Evolutionary conservation across 2,113 vertebrate species (phyloP).

Genomic region (Megaceryle maxima): DNA sequence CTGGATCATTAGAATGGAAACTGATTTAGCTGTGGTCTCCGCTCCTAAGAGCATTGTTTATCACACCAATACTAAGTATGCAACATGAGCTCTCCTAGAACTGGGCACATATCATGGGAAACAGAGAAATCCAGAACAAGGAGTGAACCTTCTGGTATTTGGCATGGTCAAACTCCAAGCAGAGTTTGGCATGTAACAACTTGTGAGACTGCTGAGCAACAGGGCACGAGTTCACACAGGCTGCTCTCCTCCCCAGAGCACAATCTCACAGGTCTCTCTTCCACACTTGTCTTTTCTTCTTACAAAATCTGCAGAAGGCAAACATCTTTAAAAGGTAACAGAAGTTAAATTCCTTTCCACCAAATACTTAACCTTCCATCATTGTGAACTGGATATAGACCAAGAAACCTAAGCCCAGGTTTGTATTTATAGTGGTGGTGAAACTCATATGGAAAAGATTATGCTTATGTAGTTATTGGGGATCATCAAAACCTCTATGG

Average conservation of each 20-base stretch:
- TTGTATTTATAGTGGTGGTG: background rate
- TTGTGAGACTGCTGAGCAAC: background rate
- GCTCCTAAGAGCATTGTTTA: background rate
- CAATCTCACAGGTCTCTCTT: background rate
- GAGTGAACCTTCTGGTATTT: background rate
- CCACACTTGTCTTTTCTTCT: background rate
- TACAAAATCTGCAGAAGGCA: background rate
- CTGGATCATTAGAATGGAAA: background rate
- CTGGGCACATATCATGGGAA: background rate
- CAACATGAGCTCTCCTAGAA: background rate
- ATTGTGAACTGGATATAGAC: background rate
- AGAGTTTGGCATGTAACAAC: background rate
- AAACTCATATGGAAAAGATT: background rate
- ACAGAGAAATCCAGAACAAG: background rate
- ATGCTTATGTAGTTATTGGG: background rate
- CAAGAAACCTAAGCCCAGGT: background rate
- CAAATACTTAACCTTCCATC: background rate
- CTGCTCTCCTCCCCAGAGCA: background rate
- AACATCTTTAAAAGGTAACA: background rate
- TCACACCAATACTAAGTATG: background rate
- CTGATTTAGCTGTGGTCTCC: background rate
- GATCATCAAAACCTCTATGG: background rate
- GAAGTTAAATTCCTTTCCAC: background rate
- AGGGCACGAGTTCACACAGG: background rate
- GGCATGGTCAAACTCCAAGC: background rate